Conservation (phyloP, 2,797 vertebrate species). For the Danio kyathit region DNA sequence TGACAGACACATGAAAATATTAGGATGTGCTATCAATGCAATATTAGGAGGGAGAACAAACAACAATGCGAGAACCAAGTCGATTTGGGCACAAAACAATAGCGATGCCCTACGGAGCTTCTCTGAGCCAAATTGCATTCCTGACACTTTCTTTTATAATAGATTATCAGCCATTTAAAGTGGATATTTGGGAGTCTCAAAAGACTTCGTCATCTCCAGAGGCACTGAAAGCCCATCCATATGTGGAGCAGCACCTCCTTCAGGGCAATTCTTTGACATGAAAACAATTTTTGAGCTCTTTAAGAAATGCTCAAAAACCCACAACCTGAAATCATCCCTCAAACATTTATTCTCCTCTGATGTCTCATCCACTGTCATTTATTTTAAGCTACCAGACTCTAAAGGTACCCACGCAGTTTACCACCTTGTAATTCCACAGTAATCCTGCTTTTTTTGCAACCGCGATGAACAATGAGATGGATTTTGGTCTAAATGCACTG, state of each 20-base stretch:
- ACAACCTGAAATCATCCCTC: conserved; percentile 17
- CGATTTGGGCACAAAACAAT: conserved; percentile 30
- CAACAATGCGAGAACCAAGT: conserved; percentile 24
- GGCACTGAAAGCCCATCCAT: conserved; percentile 40
- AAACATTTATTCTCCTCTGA: conserved; percentile 13
- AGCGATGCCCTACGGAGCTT: conserved; percentile 21
- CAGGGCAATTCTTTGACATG: conserved; percentile 33
- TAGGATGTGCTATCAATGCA: conserved; percentile 32
- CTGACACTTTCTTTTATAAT: conserved; percentile 51
- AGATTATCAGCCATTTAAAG: conserved; percentile 58
- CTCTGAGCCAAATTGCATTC: conserved; percentile 36
- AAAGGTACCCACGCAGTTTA: background rate
- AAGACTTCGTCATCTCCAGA: conserved; percentile 38
- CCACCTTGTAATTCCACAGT: conserved; percentile 22
- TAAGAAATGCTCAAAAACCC: background rate
- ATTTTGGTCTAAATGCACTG: conserved; percentile 29
- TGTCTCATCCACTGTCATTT: conserved; percentile 4
- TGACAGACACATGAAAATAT: conserved; percentile 14
- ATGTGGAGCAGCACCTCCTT: conserved; percentile 39
- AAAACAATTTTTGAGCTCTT: conserved; percentile 30
- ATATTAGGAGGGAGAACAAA: background rate
- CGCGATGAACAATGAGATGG: conserved; percentile 9
- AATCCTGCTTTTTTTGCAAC: conserved; percentile 19
- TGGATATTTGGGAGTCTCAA: conserved; percentile 53
- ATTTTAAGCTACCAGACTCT: conserved; percentile 15